These are phyloP conservation scores for Gymnoscelis rufifasciata DNA, from an alignment of 2,888 invertebrate genomes.

Conservation along the genomic window DNA sequence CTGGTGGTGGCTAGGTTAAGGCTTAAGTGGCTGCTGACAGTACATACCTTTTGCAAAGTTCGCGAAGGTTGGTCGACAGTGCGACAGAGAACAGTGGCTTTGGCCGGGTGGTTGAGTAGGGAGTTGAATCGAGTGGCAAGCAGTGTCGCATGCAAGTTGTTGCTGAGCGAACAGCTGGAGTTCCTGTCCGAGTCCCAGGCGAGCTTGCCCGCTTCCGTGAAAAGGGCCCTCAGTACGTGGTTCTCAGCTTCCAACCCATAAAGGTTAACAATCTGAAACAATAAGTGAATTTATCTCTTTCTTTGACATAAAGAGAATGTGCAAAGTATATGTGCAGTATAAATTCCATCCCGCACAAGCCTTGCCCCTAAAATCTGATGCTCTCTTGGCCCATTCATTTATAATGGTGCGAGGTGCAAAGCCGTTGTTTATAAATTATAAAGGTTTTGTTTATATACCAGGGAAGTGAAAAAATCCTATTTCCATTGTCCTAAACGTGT, in stretches of 20 bases:
- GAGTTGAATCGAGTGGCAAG: conserved; percentile 79
- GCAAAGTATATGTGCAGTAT: too few relatives aligned
- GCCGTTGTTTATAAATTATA: too few relatives aligned
- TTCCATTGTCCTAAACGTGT: too few relatives aligned
- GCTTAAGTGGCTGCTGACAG: not conserved
- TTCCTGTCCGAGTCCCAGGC: conserved; percentile 81
- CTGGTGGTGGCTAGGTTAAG: too few relatives aligned
- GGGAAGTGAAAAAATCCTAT: too few relatives aligned
- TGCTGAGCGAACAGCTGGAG: conserved; percentile 82
- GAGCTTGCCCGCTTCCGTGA: conserved; percentile 88
- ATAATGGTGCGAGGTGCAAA: too few relatives aligned
- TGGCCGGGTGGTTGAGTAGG: conserved; percentile 90
- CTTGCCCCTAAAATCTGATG: too few relatives aligned
- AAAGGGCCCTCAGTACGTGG: conserved; percentile 96
- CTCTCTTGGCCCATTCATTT: too few relatives aligned
- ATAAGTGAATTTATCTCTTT: not conserved
- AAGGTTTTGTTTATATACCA: too few relatives aligned
- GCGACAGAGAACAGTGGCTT: conserved; percentile 92
- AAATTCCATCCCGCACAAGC: too few relatives aligned
- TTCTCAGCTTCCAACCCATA: conserved; percentile 98
- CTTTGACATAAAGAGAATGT: too few relatives aligned
- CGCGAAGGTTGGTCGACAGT: conserved; percentile 90
- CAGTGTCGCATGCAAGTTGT: conserved; percentile 84
- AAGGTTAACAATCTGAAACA: conserved; percentile 87
- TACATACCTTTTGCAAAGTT: conserved; percentile 79